These are phyloP conservation scores for Ochotona curzoniae DNA, from an alignment of 2,113 vertebrate genomes.

Conservation along the genomic window DNA sequence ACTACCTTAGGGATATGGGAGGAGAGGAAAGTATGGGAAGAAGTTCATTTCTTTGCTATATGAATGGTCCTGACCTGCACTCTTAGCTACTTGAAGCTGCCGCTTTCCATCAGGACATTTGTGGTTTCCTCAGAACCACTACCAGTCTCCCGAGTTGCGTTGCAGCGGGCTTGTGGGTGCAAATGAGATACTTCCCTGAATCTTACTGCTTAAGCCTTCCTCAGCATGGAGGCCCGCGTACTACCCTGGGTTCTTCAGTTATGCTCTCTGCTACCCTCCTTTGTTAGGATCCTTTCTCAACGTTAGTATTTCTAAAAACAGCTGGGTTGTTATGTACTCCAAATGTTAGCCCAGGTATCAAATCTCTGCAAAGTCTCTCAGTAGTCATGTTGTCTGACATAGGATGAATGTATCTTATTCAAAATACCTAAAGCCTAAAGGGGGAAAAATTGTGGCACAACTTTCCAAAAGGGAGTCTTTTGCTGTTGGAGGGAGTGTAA, in stretches of 20 bases:
- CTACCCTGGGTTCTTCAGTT: neutral
- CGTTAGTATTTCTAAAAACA: neutral
- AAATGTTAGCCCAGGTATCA: neutral
- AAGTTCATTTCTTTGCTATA: neutral
- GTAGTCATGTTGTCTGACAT: neutral
- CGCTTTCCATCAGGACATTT: neutral
- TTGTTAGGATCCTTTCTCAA: neutral
- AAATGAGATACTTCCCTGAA: neutral
- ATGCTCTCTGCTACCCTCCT: accelerated
- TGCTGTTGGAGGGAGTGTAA: neutral
- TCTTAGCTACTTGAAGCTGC: neutral
- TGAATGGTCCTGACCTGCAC: neutral
- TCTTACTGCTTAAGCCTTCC: neutral
- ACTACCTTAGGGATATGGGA: neutral
- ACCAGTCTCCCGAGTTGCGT: neutral
- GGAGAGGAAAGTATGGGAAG: neutral
- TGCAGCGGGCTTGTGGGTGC: neutral
- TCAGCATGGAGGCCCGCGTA: neutral
- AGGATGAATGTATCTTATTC: neutral
- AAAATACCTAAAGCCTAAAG: neutral
- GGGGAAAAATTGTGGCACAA: neutral
- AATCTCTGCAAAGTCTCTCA: neutral
- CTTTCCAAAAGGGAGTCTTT: neutral
- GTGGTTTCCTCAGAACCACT: neutral
- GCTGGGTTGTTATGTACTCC: neutral